phyloP scores from a whole-genome alignment of 2,113 vertebrate species.

The Butorides virescens region DNA sequence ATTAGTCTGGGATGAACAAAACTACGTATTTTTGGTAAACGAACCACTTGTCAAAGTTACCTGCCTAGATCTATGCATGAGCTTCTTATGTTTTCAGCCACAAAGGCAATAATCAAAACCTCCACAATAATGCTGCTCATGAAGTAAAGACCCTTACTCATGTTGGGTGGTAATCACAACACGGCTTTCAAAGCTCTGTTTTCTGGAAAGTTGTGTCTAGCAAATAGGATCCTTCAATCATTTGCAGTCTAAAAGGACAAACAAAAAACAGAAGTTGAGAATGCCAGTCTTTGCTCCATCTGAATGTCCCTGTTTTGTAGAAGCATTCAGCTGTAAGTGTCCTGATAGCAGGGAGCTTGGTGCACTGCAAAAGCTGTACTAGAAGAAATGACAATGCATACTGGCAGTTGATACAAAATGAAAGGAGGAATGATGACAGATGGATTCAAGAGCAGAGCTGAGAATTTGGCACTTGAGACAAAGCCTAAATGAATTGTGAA shows the following conservation, averaged over 20 bases:
- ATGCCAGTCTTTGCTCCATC: neutral
- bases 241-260: neutral
- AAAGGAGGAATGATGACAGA: conserved; percentile 36
- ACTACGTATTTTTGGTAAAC: neutral
- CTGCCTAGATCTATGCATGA: neutral
- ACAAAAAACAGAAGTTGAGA: neutral
- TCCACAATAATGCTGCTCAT: neutral
- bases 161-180: neutral
- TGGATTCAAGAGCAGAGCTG: conserved; percentile 18
- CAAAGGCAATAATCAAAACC: neutral
- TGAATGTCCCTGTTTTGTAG: neutral
- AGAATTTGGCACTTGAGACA: conserved; percentile 33
- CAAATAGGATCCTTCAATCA: neutral
- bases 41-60: neutral
- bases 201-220: neutral
- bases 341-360: neutral
- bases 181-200: neutral
- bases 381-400: neutral
- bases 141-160: neutral
- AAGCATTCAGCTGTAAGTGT: neutral
- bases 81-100: neutral
- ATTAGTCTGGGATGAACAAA: neutral
- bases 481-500: conserved; percentile 43
- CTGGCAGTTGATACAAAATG: neutral
- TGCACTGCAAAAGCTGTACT: neutral